A percentile compares a stretch with the other conserved stretches of the same genome.
phyloP scores from a whole-genome alignment of 2,888 invertebrate genomes.

The Drosophila pegasa region DNA sequence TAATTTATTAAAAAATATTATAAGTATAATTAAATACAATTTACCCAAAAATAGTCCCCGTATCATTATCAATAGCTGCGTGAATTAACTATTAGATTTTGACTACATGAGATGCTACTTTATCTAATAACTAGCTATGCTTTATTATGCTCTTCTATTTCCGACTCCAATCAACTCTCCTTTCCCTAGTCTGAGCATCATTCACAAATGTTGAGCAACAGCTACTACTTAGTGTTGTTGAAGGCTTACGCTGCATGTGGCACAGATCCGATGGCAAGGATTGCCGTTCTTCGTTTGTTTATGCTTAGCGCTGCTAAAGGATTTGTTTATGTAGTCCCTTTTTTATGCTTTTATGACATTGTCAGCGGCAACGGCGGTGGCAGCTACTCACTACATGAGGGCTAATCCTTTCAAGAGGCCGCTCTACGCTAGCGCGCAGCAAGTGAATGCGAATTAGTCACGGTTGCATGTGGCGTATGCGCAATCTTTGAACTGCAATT shows the following conservation, averaged over 20 bases:
- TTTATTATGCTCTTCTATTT: neutral
- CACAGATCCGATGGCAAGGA: conserved; percentile 3
- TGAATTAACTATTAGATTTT: too few species aligned
- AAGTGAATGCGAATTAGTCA: conserved; percentile 55
- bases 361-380: conserved; percentile 39
- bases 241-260: conserved; percentile 65
- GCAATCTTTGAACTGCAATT: conserved; percentile 70
- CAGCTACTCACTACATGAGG: conserved; percentile 43
- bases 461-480: conserved; percentile 65
- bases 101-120: too few species aligned
- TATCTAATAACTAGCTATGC: too few species aligned
- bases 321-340: conserved; percentile 68
- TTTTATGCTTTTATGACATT: conserved; percentile 30
- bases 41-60: too few species aligned
- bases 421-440: conserved; percentile 10
- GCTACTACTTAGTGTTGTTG: conserved; percentile 5
- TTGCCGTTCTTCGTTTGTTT: conserved; percentile 57
- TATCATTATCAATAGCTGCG: too few species aligned
- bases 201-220: neutral
- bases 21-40: too few species aligned
- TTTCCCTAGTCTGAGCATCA: too few species aligned
- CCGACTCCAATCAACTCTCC: neutral
- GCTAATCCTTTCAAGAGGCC: conserved; percentile 61
- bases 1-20: too few species aligned
- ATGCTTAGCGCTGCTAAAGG: conserved; percentile 41